Base-by-base conservation (phyloP, 2,888 invertebrate genomes). In the Sussaba pulchella region DNA sequence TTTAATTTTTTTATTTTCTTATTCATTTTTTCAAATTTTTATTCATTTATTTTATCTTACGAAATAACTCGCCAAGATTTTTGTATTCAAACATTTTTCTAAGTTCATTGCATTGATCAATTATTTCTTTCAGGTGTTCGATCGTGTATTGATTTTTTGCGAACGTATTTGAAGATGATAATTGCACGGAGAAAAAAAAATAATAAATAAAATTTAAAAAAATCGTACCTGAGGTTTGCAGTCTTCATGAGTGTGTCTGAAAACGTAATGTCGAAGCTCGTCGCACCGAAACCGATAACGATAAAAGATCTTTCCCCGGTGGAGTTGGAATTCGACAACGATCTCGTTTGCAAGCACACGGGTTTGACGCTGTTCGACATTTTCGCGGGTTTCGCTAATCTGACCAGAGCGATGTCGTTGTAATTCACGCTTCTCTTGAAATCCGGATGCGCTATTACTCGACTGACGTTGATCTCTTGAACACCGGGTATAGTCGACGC, bases 271-370 rank as follows among this genome's bases (percentile, higher is more conserved):
- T 72, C 82, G 12, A 85, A 75, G 3, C 70, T 78, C 0, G 87
- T 90, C 0, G 77, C 81, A 4, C 91, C 91, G 87, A 89, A 91
- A 14, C 91, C 91, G 2, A 87, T 84, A 0, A 87, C 89, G 2
- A 89, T 59, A 2, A 91, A 83, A 1, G 86, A 82, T 1, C 79
- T 78, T 36, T 86, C 85, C 2, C 72, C 36, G 3, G 63, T 19
- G 0, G 39, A 12, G 4, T 86, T 36, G 6, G 78, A 9, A n/a
- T 70, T 78, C 0, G 70, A 24, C n/a, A 87, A 66, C 0, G 88
- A 73, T 82, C 85, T 87, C 0, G 89, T 88, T 78, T 89, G 86
- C 0, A 91, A 82, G 31, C 91, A 91, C 64, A 90, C 84, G 0
- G 91, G 91, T 9, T 82, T 86, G 0, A 89, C 87, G 4, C 67